These are phyloP conservation scores for Dreissena polymorpha DNA, from an alignment of 1,140 invertebrate genomes.

Conservation along the genomic window DNA sequence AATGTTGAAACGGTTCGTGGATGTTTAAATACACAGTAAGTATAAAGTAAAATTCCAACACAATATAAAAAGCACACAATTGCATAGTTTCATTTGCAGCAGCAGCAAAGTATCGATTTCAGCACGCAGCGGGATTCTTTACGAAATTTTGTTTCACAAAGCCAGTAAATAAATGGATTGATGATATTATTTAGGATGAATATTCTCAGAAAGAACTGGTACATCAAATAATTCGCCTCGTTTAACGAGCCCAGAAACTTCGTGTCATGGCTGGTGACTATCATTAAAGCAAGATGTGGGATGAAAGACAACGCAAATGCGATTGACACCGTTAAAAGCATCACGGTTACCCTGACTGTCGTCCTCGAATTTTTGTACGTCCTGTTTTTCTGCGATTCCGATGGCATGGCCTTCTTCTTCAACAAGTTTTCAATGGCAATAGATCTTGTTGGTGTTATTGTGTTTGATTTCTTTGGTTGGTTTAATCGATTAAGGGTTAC, in stretches of 20 bases:
- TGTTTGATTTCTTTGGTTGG: not conserved
- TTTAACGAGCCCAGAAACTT: slow-evolving; percentile 28
- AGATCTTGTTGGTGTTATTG: not conserved
- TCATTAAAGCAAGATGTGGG: slow-evolving; percentile 42
- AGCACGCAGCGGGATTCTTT: not conserved
- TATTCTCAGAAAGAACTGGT: slow-evolving; percentile 38
- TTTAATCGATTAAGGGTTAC: slow-evolving; percentile 14
- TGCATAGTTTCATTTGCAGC: too few species aligned
- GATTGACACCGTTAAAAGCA: slow-evolving; percentile 46
- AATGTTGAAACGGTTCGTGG: too few species aligned
- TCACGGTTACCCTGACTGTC: slow-evolving; percentile 31
- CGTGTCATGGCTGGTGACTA: not conserved
- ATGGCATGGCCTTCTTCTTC: not conserved
- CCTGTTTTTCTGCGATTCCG: not conserved
- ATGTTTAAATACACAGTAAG: too few species aligned
- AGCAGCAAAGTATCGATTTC: too few species aligned
- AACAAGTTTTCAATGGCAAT: not conserved
- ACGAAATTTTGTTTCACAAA: slow-evolving; percentile 41
- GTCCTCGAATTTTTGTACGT: not conserved
- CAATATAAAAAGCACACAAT: too few species aligned
- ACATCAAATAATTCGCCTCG: slow-evolving; percentile 6
- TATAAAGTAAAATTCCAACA: too few species aligned
- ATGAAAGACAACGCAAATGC: slow-evolving; percentile 33
- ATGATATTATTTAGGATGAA: slow-evolving; percentile 49
- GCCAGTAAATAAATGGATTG: slow-evolving; percentile 40